phyloP scores from a whole-genome alignment of 2,113 vertebrate species.

The Gallinago media region DNA sequence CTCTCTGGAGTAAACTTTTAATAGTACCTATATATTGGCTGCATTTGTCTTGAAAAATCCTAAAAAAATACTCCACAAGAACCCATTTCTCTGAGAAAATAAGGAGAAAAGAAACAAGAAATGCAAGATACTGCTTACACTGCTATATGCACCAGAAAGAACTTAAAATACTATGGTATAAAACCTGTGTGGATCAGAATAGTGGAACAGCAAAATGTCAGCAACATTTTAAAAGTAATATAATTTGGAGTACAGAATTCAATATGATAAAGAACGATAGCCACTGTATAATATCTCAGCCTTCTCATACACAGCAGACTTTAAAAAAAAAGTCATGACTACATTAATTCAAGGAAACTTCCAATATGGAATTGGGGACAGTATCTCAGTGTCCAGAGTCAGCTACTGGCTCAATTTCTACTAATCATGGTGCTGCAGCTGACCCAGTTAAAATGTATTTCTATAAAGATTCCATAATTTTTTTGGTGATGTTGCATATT shows the following conservation, averaged over 20 bases:
- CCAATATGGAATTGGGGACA: constrained; percentile 35
- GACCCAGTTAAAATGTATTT: constrained; percentile 51
- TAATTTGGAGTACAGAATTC: constrained; percentile 48
- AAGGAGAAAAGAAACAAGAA: constrained; percentile 1
- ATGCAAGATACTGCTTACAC: not conserved
- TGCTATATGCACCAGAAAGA: not conserved
- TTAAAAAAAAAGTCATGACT: not conserved
- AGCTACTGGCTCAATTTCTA: constrained; percentile 50
- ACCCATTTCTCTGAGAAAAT: not conserved
- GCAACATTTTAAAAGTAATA: constrained; percentile 61
- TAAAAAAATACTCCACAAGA: not conserved
- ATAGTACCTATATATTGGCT: not conserved
- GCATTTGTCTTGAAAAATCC: not conserved
- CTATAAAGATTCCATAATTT: constrained; percentile 31
- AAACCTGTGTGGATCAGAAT: constrained; percentile 7
- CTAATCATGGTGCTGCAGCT: constrained; percentile 43
- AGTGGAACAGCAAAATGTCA: constrained; percentile 37
- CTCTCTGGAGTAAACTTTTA: not conserved
- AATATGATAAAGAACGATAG: constrained; percentile 45
- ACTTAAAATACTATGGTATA: constrained; percentile 21
- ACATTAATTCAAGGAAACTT: constrained; percentile 42
- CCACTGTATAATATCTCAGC: constrained; percentile 28
- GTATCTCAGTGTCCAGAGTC: constrained; percentile 44
- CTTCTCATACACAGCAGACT: constrained; percentile 16
- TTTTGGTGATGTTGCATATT: constrained; percentile 42